phyloP scores from a whole-genome alignment of 2,888 invertebrate genomes.

The Drosophila emarginata region DNA sequence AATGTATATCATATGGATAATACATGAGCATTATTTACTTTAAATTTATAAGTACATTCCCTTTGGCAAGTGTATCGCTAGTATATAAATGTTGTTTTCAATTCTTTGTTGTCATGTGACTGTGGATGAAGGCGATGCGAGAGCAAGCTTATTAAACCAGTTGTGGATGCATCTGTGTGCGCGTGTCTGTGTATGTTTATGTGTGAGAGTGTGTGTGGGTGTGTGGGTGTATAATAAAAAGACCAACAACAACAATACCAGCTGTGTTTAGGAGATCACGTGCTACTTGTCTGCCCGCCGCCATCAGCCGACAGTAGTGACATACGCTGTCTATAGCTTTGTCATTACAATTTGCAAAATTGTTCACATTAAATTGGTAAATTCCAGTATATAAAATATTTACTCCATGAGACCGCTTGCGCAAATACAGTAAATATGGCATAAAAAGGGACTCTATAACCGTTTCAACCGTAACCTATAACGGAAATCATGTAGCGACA shows the following conservation, averaged over 20 bases:
- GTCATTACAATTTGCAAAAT: slow-evolving; percentile 44
- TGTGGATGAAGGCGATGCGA: slow-evolving; percentile 7
- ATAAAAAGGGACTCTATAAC: too few species aligned
- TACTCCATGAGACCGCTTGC: slow-evolving; percentile 2
- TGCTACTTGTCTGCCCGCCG: slow-evolving; percentile 46
- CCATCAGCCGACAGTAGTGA: slow-evolving; percentile 30
- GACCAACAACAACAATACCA: slow-evolving; percentile 27
- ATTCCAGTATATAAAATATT: slow-evolving; percentile 30
- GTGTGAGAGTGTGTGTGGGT: not conserved
- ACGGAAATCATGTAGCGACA: too few species aligned
- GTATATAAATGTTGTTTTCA: not conserved
- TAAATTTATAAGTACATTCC: too few species aligned
- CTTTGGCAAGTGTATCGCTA: not conserved
- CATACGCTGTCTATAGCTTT: slow-evolving; percentile 26
- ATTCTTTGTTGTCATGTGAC: slow-evolving; percentile 58
- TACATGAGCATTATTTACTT: too few species aligned
- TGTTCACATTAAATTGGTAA: slow-evolving; percentile 20
- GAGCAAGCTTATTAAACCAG: slow-evolving; percentile 55
- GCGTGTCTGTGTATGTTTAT: slow-evolving; percentile 9
- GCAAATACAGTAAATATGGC: not conserved
- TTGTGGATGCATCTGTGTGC: slow-evolving; percentile 43
- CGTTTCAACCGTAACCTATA: not conserved
- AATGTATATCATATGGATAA: too few species aligned
- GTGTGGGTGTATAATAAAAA: slow-evolving; percentile 33
- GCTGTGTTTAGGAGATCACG: slow-evolving; percentile 54